Conservation (phyloP, 2,113 vertebrate species). For the Peromyscus leucopus region DNA sequence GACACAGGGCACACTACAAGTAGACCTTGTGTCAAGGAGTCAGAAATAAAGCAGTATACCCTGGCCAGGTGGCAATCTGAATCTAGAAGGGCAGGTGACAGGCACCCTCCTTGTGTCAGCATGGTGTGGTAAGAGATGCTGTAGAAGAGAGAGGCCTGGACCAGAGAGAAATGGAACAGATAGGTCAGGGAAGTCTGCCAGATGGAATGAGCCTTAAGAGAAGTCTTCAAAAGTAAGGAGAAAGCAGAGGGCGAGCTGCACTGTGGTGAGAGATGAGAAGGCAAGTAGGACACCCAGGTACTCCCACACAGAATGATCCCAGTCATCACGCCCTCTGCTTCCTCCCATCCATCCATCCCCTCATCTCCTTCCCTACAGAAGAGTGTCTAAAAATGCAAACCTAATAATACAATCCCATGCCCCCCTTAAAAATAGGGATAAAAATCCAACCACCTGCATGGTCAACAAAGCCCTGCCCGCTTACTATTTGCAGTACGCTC, state of each 20-base stretch:
- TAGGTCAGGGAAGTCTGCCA: not conserved
- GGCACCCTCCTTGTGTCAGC: not conserved
- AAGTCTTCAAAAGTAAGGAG: not conserved
- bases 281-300: not conserved
- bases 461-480: not conserved
- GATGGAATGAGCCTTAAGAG: not conserved
- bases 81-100: not conserved
- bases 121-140: not conserved
- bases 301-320: not conserved
- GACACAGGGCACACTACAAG: too few species aligned
- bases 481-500: not conserved
- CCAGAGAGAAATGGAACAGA: accelerated
- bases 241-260: not conserved
- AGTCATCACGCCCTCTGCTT: not conserved
- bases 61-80: not conserved
- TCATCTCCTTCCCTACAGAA: not conserved
- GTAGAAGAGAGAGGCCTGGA: not conserved
- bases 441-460: not conserved
- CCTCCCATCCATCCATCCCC: not conserved
- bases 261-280: not conserved
- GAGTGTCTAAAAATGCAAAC: not conserved
- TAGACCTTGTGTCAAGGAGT: not conserved
- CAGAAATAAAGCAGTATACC: not conserved
- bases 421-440: not conserved
- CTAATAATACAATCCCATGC: not conserved